Conservation (phyloP, 2,888 invertebrate genomes). For the Cosmorhoe ocellata region DNA sequence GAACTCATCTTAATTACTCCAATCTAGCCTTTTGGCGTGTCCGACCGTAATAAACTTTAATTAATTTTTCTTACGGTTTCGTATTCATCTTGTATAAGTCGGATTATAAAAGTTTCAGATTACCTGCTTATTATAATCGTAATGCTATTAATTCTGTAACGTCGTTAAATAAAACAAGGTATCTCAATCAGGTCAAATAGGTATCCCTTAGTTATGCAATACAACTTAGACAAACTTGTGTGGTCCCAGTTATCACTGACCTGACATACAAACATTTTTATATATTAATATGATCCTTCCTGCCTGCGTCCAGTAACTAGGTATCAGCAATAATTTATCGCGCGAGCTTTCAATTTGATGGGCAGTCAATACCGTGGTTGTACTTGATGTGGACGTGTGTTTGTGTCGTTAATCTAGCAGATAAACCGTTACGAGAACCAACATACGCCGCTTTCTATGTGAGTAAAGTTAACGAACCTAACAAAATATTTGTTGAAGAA, state of each 20-base stretch:
- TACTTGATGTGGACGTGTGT: constrained; percentile 53
- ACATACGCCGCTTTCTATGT: constrained; percentile 24
- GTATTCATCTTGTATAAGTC: neutral
- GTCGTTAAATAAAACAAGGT: no score
- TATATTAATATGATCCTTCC: constrained; percentile 26
- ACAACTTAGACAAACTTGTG: no score
- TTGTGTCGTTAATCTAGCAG: constrained; percentile 36
- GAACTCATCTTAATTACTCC: constrained; percentile 42
- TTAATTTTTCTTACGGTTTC: constrained; percentile 10
- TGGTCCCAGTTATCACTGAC: constrained; percentile 30
- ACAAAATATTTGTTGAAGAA: constrained; percentile 2
- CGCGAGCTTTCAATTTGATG: constrained; percentile 54
- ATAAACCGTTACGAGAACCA: constrained; percentile 21
- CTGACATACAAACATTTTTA: constrained; percentile 28
- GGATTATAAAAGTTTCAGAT: no score
- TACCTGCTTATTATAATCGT: no score
- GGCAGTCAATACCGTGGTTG: constrained; percentile 57
- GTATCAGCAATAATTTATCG: constrained; percentile 52
- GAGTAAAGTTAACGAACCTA: constrained; percentile 21
- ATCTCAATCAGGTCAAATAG: no score
- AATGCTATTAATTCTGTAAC: no score
- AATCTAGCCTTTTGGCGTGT: constrained; percentile 33
- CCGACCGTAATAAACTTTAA: constrained; percentile 30
- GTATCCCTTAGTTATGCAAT: no score
- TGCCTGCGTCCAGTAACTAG: constrained; percentile 28